A percentile compares a stretch with the other conserved stretches of the same genome.
Evolutionary conservation across 2,797 vertebrate species (phyloP).

Genomic region (Euphonia xanthogaster): DNA sequence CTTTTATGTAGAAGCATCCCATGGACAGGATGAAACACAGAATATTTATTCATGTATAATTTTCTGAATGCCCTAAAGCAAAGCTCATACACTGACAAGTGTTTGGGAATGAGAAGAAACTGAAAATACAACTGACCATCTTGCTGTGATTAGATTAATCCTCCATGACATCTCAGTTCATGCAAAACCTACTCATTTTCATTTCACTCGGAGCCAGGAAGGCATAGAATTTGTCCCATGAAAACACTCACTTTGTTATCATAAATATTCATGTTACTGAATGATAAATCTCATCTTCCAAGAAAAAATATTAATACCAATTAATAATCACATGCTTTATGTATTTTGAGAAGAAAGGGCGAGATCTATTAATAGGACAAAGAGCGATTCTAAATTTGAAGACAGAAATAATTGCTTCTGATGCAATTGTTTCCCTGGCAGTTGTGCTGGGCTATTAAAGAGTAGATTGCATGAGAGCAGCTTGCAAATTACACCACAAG

Average conservation of each 20-base stretch:
- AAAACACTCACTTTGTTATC: not conserved
- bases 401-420: not conserved
- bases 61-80: not conserved
- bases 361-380: not conserved
- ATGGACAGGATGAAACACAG: not conserved
- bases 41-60: not conserved
- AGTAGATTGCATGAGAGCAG: not conserved
- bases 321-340: not conserved
- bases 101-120: not conserved
- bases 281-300: not conserved
- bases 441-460: not conserved
- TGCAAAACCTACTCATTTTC: not conserved
- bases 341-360: not conserved
- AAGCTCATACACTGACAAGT: not conserved
- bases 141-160: not conserved
- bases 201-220: not conserved
- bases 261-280: not conserved
- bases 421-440: constrained; percentile 7
- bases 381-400: not conserved
- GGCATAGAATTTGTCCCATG: not conserved
- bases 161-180: not conserved
- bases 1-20: not conserved
- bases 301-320: not conserved
- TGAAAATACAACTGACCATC: not conserved
- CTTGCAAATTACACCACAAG: not conserved